A percentile compares a stretch with the other conserved stretches of the same genome.
phyloP scores from a whole-genome alignment of 1,140 invertebrate genomes.

The Mya arenaria region DNA sequence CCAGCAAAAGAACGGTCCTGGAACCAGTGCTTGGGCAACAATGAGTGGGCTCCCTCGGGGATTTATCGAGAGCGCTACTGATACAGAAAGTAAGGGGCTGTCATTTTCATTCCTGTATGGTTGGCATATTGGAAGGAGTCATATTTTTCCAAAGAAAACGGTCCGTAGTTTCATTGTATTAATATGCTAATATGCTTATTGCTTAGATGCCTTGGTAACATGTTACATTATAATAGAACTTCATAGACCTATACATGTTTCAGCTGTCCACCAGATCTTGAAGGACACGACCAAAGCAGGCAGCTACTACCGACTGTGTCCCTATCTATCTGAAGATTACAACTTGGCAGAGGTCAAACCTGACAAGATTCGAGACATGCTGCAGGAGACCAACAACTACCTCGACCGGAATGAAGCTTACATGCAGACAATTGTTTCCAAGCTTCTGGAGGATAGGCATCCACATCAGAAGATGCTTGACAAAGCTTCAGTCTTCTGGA shows the following conservation, averaged over 20 bases:
- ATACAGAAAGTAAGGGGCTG: constrained; percentile 92
- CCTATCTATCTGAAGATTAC: constrained; percentile 91
- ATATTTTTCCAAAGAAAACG: too few relatives aligned
- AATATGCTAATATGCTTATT: too few relatives aligned
- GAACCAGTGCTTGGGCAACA: constrained; percentile 22
- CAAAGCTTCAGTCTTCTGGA: constrained; percentile 9
- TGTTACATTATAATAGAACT: neutral
- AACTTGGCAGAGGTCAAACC: constrained; percentile 91
- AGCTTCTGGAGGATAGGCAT: constrained; percentile 79
- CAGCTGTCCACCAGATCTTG: constrained; percentile 87
- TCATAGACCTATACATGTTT: constrained; percentile 58
- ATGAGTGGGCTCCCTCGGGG: constrained; percentile 83
- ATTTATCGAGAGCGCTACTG: constrained; percentile 94
- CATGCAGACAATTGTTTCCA: constrained; percentile 84
- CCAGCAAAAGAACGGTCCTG: neutral
- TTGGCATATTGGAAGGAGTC: too few relatives aligned
- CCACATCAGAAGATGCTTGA: constrained; percentile 63
- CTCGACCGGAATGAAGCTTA: constrained; percentile 88
- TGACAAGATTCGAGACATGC: constrained; percentile 82
- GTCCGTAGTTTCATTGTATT: too few relatives aligned
- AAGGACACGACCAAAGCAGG: constrained; percentile 90
- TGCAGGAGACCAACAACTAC: constrained; percentile 87
- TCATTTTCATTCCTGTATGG: too few relatives aligned
- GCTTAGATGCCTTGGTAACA: too few relatives aligned
- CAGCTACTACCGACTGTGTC: constrained; percentile 95